phyloP scores from a whole-genome alignment of 2,797 vertebrate genomes.

The Manis pentadactyla region DNA sequence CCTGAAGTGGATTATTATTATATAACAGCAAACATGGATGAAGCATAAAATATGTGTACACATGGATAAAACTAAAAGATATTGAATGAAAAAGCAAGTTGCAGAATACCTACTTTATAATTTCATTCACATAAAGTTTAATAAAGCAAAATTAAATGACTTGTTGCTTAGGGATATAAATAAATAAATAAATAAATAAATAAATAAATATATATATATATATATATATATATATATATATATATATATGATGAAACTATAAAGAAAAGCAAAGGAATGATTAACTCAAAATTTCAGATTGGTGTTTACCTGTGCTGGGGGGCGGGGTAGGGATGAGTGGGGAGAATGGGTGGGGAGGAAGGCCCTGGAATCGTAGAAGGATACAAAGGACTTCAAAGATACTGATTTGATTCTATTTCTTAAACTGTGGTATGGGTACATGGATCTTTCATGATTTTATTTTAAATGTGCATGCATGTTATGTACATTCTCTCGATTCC shows the following conservation, averaged over 20 bases:
- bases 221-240: neutral
- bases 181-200: too few species aligned
- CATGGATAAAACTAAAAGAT: neutral
- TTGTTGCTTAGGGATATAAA: neutral
- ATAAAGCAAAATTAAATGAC: neutral
- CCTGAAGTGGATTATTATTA: neutral
- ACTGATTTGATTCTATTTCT: neutral
- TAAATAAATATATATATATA: neutral
- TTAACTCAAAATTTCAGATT: neutral
- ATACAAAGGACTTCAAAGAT: neutral
- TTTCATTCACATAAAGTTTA: neutral
- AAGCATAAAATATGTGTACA: neutral
- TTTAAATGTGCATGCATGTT: neutral
- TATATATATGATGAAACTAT: neutral
- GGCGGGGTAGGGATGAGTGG: neutral
- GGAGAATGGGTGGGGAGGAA: neutral
- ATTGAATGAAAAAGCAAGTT: slow-evolving; percentile 26
- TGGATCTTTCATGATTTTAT: neutral
- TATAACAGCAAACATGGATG: neutral
- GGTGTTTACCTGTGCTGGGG: neutral
- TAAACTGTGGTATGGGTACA: neutral
- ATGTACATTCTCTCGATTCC: neutral
- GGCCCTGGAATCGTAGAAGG: neutral
- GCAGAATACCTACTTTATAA: neutral
- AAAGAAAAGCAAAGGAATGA: slow-evolving; percentile 23